phyloP scores from a whole-genome alignment of 1,140 invertebrate species.

The Drosophila trapezifrons region DNA sequence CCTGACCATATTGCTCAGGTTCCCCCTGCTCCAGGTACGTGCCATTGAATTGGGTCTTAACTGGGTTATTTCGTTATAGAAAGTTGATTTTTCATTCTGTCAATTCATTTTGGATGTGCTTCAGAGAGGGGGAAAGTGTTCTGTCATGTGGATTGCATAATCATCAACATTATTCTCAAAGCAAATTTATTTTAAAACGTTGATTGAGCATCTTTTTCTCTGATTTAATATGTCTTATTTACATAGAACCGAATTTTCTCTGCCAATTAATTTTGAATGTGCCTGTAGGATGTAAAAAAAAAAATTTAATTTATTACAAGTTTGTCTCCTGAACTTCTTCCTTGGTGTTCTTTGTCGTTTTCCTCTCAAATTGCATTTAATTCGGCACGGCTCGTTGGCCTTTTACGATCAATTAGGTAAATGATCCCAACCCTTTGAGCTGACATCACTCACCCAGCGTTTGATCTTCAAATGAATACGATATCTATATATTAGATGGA shows the following conservation, averaged over 20 bases:
- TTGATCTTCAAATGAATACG: slow-evolving; percentile 58
- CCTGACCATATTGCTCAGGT: slow-evolving; percentile 63
- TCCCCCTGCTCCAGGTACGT: slow-evolving; percentile 42
- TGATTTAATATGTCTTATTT: too few relatives aligned
- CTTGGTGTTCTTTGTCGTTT: slow-evolving; percentile 27
- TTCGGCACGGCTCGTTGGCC: slow-evolving; percentile 45
- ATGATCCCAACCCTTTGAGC: slow-evolving; percentile 46
- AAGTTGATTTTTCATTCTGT: slow-evolving; percentile 46
- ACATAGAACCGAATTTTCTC: neutral
- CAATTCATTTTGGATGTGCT: slow-evolving; percentile 21
- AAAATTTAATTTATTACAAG: neutral
- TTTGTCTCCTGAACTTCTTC: neutral
- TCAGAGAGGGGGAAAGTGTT: slow-evolving; percentile 27
- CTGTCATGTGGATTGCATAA: slow-evolving; percentile 15
- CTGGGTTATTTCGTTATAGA: slow-evolving; percentile 68
- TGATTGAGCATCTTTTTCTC: too few relatives aligned
- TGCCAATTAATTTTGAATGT: neutral
- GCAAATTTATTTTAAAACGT: neutral
- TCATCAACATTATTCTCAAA: neutral
- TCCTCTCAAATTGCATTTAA: slow-evolving; percentile 26
- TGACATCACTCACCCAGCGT: slow-evolving; percentile 39
- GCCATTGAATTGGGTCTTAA: slow-evolving; percentile 55
- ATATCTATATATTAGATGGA: slow-evolving; percentile 16
- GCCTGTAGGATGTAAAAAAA: too few relatives aligned
- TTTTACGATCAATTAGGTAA: slow-evolving; percentile 62